A percentile compares a stretch with the other conserved stretches of the same genome.
Evolutionary conservation across 2,888 invertebrate species (phyloP).

Genomic region (Bruchidius siliquastri): DNA sequence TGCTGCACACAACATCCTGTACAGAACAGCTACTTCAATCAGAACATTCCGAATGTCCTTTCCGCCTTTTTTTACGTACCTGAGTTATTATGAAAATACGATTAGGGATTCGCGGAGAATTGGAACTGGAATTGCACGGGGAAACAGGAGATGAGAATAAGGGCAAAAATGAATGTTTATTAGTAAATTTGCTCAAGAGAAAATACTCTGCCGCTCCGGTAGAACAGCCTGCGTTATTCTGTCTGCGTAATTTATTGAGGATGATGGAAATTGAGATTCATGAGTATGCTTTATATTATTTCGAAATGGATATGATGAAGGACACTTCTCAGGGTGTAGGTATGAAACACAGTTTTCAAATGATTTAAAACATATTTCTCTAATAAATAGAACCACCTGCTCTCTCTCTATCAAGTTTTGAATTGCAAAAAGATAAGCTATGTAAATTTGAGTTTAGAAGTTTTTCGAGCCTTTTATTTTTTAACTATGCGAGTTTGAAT

Average conservation of each 20-base stretch:
- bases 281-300: neutral
- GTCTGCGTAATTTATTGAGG: neutral
- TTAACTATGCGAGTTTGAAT: too few species aligned
- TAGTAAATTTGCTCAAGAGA: neutral
- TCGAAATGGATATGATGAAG: neutral
- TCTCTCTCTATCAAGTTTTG: too few species aligned
- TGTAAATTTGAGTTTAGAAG: too few species aligned
- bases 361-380: too few species aligned
- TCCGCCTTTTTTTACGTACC: neutral
- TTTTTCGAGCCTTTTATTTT: too few species aligned
- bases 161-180: neutral
- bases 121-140: neutral
- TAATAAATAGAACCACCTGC: too few species aligned
- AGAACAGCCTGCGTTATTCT: neutral
- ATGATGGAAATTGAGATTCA: neutral
- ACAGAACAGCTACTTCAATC: neutral
- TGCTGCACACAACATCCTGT: too few species aligned
- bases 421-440: too few species aligned
- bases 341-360: too few species aligned
- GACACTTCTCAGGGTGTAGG: too few species aligned
- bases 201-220: neutral
- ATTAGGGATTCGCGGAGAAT: neutral
- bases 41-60: neutral
- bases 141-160: neutral
- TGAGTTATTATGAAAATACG: neutral